Evolutionary conservation across 2,888 invertebrate genomes (phyloP).

Genomic region (Flexamia atlantica): DNA sequence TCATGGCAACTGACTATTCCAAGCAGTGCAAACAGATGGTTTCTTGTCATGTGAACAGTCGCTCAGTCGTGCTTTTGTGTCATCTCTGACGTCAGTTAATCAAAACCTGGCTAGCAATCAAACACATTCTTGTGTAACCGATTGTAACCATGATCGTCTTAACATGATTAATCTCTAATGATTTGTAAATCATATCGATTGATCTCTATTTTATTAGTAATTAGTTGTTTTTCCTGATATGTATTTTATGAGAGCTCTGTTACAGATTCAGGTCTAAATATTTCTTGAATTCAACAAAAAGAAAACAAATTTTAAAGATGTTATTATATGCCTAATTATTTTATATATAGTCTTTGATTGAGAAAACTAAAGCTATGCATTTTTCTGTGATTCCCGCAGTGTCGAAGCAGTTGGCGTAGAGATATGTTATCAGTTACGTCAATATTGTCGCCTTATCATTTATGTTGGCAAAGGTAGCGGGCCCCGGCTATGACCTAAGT

Average conservation of each 20-base stretch:
- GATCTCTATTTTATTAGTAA: too few relatives aligned
- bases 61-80: not conserved
- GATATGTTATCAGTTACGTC: conserved; percentile 18
- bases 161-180: too few relatives aligned
- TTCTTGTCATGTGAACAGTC: not conserved
- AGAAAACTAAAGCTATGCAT: not conserved
- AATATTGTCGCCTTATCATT: conserved; percentile 24
- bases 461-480: not conserved
- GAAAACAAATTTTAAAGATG: too few relatives aligned
- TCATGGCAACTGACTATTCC: not conserved
- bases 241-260: too few relatives aligned
- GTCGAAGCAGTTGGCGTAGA: conserved; percentile 1
- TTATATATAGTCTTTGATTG: too few relatives aligned
- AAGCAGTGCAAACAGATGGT: not conserved
- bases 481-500: conserved; percentile 12
- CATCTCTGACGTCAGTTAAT: not conserved
- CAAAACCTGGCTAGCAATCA: not conserved
- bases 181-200: too few relatives aligned
- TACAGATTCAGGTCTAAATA: too few relatives aligned
- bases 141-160: not conserved
- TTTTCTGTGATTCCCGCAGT: not conserved
- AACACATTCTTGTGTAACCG: not conserved
- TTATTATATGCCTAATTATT: too few relatives aligned
- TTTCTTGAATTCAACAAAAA: too few relatives aligned
- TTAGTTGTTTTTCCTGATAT: too few relatives aligned